phyloP scores from a whole-genome alignment of 2,888 invertebrate genomes.

The Lepidochitona cinerea region DNA sequence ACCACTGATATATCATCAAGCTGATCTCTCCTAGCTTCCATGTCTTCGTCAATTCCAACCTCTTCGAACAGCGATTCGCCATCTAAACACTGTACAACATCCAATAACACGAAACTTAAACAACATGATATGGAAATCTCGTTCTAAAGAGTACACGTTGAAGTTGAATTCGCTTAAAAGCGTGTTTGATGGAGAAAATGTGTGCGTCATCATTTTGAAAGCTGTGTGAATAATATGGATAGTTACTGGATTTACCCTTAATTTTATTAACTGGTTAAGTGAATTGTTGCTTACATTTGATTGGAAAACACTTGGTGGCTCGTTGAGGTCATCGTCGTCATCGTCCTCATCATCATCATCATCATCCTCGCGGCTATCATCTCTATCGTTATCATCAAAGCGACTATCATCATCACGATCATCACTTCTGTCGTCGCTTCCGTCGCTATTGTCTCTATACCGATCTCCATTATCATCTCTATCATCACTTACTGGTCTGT shows the following conservation, averaged over 20 bases:
- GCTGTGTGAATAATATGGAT: too few species aligned
- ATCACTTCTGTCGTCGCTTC: background rate
- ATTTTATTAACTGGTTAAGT: too few species aligned
- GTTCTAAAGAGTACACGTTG: too few species aligned
- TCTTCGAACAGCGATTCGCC: background rate
- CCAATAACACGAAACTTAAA: too few species aligned
- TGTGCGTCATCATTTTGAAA: too few species aligned
- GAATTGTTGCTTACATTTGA: background rate
- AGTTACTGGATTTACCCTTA: too few species aligned
- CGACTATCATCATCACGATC: background rate
- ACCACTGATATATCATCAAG: background rate
- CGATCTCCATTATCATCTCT: background rate
- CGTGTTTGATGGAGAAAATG: too few species aligned
- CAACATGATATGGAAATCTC: too few species aligned
- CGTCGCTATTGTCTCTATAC: background rate
- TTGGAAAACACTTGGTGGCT: background rate
- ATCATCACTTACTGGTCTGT: background rate
- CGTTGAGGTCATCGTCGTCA: background rate
- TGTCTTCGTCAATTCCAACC: slow-evolving; percentile 1
- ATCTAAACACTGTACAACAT: background rate
- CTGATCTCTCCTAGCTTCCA: background rate
- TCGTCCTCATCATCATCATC: slow-evolving; percentile 1
- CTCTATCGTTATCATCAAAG: background rate
- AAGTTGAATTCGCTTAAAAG: too few species aligned
- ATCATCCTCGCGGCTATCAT: background rate